Base-by-base conservation (phyloP, 1,140 invertebrate genomes). In the Theocolax elegans region DNA sequence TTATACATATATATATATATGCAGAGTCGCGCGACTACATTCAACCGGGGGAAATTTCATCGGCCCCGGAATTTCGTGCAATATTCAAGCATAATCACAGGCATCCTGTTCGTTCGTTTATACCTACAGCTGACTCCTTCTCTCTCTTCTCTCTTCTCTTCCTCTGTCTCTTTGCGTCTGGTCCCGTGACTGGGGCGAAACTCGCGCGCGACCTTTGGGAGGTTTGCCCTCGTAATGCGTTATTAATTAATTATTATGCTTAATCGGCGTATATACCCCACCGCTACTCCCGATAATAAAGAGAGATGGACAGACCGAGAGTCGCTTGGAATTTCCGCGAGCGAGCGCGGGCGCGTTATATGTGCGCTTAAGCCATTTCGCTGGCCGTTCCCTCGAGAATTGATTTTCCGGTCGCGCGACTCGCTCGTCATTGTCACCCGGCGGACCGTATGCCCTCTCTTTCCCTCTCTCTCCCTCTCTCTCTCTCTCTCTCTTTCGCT, bases 241-340 rank as follows among this genome's bases (percentile, higher is more conserved):
- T 64, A 73, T 77, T 75, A 76, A 77, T 75, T 75, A 74, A 77
- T 77, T 73, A 75, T 73, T 69, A 73, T 63, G 67, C 65, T 75
- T 76, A 75, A 77, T 77, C 72, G 72, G 68, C 64, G 64, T 62
- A n/a, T n/a, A n/a, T n/a, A n/a, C n/a, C n/a, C n/a, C n/a, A n/a
- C n/a, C n/a, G n/a, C n/a, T n/a, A n/a, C n/a, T n/a, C n/a, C n/a
- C n/a, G n/a, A n/a, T n/a, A n/a, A n/a, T n/a, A n/a, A n/a, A n/a
- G n/a, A n/a, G n/a, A n/a, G n/a, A n/a, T n/a, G n/a, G n/a, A n/a
- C n/a, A n/a, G n/a, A n/a, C n/a, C n/a, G n/a, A n/a, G n/a, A n/a
- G n/a, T n/a, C n/a, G n/a, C n/a, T n/a, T n/a, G n/a, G n/a, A n/a
- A n/a, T n/a, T n/a, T n/a, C n/a, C n/a, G n/a, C n/a, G n/a, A n/a